phyloP scores from a whole-genome alignment of 1,140 invertebrate genomes.

The Camponotus vicinus region DNA sequence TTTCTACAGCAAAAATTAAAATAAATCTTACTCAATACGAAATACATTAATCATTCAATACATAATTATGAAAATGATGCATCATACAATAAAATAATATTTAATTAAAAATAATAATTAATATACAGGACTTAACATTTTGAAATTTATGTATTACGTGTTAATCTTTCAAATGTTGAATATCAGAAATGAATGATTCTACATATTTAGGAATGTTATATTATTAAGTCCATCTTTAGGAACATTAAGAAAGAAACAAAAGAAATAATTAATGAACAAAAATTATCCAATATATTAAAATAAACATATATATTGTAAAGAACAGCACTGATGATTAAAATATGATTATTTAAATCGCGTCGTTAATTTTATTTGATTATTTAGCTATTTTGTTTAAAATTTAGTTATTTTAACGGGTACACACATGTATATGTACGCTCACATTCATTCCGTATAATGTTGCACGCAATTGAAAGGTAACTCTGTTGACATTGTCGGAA shows the following conservation, averaged over 20 bases:
- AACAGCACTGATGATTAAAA: background rate
- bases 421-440: background rate
- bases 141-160: background rate
- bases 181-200: background rate
- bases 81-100: background rate
- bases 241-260: background rate
- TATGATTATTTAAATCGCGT: background rate
- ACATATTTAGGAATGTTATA: background rate
- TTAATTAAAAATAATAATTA: background rate
- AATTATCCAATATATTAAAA: background rate
- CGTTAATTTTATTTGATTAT: background rate
- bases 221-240: background rate
- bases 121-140: background rate
- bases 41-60: background rate
- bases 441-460: background rate
- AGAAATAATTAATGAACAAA: background rate
- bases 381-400: background rate
- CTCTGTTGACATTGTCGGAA: conserved; percentile 28
- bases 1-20: background rate
- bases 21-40: background rate
- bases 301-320: background rate
- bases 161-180: background rate
- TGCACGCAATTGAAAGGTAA: conserved; percentile 26
- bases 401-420: background rate
- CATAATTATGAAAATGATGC: background rate